Evolutionary conservation across 2,113 vertebrate species (phyloP).

Genomic region (Salvelinus fontinalis): DNA sequence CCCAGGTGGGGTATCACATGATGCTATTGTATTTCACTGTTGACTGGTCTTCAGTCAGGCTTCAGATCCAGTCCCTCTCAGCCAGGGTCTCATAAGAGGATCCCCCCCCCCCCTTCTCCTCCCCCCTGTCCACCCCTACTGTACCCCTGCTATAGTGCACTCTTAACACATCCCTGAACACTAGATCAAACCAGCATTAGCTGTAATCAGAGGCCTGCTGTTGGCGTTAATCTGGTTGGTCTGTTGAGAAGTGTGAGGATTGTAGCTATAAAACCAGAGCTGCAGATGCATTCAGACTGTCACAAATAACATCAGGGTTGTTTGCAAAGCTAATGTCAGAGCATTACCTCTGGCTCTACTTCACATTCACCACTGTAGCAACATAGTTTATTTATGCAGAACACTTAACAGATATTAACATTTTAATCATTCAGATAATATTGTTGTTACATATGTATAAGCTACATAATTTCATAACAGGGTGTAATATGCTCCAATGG

Average conservation of each 20-base stretch:
- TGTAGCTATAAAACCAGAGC: too few relatives aligned
- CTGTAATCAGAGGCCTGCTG: neutral
- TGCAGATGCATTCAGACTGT: too few relatives aligned
- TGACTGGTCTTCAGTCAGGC: slow-evolving; percentile 1
- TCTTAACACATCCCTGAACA: neutral
- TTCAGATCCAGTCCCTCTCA: neutral
- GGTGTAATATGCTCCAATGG: neutral
- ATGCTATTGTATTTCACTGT: neutral
- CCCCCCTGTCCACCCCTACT: neutral
- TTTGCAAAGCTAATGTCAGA: too few relatives aligned
- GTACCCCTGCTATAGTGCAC: neutral
- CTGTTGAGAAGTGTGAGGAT: too few relatives aligned
- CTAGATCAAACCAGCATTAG: neutral
- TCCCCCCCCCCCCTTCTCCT: neutral
- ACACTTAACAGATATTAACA: too few relatives aligned
- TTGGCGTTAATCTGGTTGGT: neutral
- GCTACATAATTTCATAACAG: neutral
- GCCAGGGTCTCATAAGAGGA: neutral
- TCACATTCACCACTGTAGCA: too few relatives aligned
- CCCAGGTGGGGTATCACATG: slow-evolving; percentile 3
- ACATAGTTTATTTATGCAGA: too few relatives aligned
- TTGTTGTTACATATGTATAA: neutral
- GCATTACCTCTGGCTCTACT: too few relatives aligned
- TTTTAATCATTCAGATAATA: neutral
- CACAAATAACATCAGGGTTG: too few relatives aligned